These are phyloP conservation scores for Pseudochromis fuscus DNA, from an alignment of 2,797 vertebrate genomes.

Conservation along the genomic window DNA sequence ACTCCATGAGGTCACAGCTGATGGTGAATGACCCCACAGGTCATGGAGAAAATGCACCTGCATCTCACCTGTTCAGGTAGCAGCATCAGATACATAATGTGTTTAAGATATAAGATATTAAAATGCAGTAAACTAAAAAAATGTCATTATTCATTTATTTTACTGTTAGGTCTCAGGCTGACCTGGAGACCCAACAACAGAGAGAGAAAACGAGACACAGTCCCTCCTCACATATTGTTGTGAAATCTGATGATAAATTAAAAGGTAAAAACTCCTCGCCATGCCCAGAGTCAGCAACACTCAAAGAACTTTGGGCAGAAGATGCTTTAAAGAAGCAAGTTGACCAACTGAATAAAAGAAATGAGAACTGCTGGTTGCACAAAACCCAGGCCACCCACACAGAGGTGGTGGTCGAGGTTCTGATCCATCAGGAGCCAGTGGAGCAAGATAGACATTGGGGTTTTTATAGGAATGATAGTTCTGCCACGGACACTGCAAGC, in stretches of 20 bases:
- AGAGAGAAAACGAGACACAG: not conserved
- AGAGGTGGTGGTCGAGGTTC: constrained; percentile 71
- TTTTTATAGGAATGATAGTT: not conserved
- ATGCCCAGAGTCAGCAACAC: constrained; percentile 15
- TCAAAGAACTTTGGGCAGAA: constrained; percentile 29
- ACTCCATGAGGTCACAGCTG: constrained; percentile 5
- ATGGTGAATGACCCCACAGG: constrained; percentile 27
- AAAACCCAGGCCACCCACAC: constrained; percentile 36
- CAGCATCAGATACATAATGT: not conserved
- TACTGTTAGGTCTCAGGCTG: constrained; percentile 54
- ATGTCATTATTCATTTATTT: not conserved
- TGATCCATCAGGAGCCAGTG: constrained; percentile 61
- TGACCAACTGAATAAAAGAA: constrained; percentile 14
- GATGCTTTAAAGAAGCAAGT: constrained; percentile 33
- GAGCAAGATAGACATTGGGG: not conserved
- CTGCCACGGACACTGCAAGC: not conserved
- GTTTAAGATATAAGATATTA: not conserved
- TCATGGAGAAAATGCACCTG: not conserved
- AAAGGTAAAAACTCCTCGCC: constrained; percentile 4
- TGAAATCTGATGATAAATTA: not conserved
- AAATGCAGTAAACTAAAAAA: not conserved
- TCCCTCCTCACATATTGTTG: not conserved
- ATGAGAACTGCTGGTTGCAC: constrained; percentile 15
- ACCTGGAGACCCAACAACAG: constrained; percentile 41
- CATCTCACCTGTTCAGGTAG: constrained; percentile 62